Percentiles rank a stretch among this genome's conserved stretches.
phyloP scores from a whole-genome alignment of 2,113 vertebrate species.

The Probosciger aterrimus region DNA sequence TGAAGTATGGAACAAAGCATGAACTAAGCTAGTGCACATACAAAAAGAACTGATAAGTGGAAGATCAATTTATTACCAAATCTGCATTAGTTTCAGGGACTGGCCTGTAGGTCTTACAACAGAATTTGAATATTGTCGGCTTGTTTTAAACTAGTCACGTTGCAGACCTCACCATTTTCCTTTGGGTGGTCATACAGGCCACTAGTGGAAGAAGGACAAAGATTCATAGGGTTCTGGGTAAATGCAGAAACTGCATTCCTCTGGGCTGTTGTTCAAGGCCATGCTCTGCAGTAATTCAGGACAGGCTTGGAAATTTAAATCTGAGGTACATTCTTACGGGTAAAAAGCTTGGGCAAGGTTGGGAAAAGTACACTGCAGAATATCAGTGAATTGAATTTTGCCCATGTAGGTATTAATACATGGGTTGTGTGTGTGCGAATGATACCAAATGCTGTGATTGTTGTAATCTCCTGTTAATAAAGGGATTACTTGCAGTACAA shows the following conservation, averaged over 20 bases:
- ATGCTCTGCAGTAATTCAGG: background rate
- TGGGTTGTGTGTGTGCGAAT: background rate
- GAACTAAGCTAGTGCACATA: background rate
- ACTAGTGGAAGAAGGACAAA: background rate
- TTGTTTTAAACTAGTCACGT: background rate
- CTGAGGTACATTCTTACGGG: background rate
- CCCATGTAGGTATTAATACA: background rate
- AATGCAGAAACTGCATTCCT: background rate
- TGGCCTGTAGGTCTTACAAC: background rate
- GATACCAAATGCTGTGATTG: background rate
- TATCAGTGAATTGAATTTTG: background rate
- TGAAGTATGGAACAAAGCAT: background rate
- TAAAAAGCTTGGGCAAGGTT: background rate
- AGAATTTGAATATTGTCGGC: background rate
- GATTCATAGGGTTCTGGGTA: background rate
- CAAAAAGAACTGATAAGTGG: background rate
- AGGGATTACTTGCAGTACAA: background rate
- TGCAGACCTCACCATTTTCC: background rate
- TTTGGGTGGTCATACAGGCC: background rate
- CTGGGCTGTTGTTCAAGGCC: background rate
- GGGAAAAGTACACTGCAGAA: background rate
- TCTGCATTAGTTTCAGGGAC: background rate
- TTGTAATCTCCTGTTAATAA: constrained; percentile 35
- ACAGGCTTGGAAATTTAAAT: background rate
- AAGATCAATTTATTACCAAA: background rate